Conservation (phyloP, 2,888 invertebrate genomes). For the Monoplex corrugatus region DNA sequence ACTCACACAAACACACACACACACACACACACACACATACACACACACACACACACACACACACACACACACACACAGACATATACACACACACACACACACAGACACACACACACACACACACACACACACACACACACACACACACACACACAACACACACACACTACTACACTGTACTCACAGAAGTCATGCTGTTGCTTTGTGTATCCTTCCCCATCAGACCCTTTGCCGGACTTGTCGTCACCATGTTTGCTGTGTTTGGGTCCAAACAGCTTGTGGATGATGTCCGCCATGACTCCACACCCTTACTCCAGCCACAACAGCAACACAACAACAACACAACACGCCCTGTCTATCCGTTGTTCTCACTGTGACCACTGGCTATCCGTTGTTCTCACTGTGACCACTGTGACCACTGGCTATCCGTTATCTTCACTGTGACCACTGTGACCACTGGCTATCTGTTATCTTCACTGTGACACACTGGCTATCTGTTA, state of each 20-base stretch:
- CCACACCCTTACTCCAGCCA: too few relatives aligned
- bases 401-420: too few relatives aligned
- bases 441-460: too few relatives aligned
- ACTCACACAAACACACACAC: too few relatives aligned
- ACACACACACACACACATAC: too few relatives aligned
- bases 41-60: conserved; percentile 6
- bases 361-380: background rate
- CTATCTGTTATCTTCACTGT: too few relatives aligned
- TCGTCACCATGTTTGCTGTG: conserved; percentile 51
- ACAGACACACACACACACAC: background rate
- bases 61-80: background rate
- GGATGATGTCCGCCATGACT: conserved; percentile 75
- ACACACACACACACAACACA: background rate
- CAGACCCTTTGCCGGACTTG: conserved; percentile 42
- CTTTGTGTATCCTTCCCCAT: conserved; percentile 57
- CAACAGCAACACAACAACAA: too few relatives aligned
- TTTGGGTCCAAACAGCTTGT: conserved; percentile 64
- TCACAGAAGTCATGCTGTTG: conserved; percentile 59
- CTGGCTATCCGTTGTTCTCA: too few relatives aligned
- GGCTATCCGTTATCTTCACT: too few relatives aligned
- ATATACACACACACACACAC: conserved; percentile 2
- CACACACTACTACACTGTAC: conserved; percentile 34
- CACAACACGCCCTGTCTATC: conserved; percentile 47
- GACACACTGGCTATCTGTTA: too few relatives aligned
- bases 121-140: background rate